A percentile compares a stretch with the other conserved stretches of the same genome.
These are phyloP conservation scores for Portunus trituberculatus DNA, from an alignment of 1,140 invertebrate genomes.

Conservation along the genomic window DNA sequence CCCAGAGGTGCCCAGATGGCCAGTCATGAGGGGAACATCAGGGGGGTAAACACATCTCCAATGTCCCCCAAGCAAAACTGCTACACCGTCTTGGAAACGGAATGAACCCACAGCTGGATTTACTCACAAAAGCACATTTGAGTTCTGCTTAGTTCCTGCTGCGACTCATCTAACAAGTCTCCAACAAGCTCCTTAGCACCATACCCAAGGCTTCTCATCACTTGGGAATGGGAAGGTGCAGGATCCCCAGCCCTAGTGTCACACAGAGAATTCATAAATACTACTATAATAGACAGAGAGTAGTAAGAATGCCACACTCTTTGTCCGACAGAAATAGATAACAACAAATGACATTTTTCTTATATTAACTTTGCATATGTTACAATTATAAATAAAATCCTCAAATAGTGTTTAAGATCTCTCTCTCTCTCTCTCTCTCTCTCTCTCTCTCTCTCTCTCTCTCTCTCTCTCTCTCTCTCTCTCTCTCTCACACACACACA, in stretches of 20 bases:
- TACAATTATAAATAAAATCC: too few species aligned
- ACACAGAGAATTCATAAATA: background rate
- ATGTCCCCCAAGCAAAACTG: background rate
- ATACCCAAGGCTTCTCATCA: background rate
- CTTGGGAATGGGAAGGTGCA: background rate
- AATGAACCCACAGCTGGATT: background rate
- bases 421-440: too few species aligned
- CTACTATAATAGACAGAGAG: background rate
- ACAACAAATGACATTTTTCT: too few species aligned
- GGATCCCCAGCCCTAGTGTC: background rate
- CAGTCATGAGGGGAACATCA: background rate
- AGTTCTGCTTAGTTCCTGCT: background rate
- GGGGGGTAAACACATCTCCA: background rate
- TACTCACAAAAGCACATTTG: background rate
- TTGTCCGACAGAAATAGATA: background rate
- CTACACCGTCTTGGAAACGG: background rate
- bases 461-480: too few species aligned
- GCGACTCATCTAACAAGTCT: constrained; percentile 7
- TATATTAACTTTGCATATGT: too few species aligned
- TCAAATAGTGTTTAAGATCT: too few species aligned
- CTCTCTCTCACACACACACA: too few species aligned
- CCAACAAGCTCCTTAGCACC: background rate
- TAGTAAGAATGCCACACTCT: background rate
- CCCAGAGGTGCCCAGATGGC: background rate
- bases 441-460: too few species aligned